Conservation (phyloP, 2,113 vertebrate genomes). For the Antechinus stuartii region DNA sequence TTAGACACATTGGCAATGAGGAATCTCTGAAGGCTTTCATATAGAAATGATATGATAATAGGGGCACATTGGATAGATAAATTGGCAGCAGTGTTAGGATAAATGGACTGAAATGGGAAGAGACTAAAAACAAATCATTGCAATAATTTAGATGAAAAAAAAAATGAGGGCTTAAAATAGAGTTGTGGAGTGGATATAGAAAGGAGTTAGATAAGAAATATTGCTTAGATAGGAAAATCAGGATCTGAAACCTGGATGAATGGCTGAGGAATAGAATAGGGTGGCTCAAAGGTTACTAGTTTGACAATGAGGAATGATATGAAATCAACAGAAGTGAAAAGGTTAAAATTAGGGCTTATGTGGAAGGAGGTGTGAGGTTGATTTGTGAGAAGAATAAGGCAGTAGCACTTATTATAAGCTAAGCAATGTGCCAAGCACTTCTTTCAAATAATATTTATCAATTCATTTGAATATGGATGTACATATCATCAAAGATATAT, state of each 20-base stretch:
- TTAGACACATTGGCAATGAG: background rate
- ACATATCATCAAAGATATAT: no score
- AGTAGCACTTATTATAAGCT: background rate
- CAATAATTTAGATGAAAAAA: background rate
- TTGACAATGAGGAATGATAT: background rate
- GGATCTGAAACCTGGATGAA: background rate
- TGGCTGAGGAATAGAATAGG: background rate
- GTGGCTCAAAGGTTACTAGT: background rate
- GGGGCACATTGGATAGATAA: background rate
- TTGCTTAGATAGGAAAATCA: background rate
- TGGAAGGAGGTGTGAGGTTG: background rate
- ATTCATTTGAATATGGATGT: background rate
- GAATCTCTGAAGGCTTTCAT: background rate
- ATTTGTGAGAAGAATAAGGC: background rate
- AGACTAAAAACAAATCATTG: background rate
- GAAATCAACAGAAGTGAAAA: background rate
- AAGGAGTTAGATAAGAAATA: background rate
- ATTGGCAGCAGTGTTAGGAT: background rate
- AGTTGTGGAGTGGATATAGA: background rate
- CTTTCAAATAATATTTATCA: background rate
- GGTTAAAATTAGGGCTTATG: background rate
- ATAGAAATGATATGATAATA: background rate
- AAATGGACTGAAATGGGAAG: background rate
- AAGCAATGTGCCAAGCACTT: background rate
- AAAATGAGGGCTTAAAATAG: background rate